Evolutionary conservation across 2,888 invertebrate genomes (phyloP), one percentile per base, ranked within the genome.

Genomic region (Rhagonycha lutea): DNA sequence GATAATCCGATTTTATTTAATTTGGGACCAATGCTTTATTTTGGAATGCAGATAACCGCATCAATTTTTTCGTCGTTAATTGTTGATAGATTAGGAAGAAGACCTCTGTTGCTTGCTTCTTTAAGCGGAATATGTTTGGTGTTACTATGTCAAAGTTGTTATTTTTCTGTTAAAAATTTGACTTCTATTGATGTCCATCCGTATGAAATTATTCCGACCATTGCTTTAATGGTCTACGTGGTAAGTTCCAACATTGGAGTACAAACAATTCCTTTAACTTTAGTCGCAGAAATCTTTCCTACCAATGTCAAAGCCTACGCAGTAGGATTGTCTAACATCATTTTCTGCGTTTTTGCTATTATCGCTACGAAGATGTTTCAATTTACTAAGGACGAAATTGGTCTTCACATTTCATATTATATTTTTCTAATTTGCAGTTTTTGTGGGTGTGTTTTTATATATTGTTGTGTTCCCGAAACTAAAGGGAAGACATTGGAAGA

Each of bases 401-500:
- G 91, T 65, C 90, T 92, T 81, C 91, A 91, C 85, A 89, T 91
- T 82, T 91, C 92, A 78, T 73, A 69, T 63, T 18, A 61, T 29
- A n/a, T 26, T n/a, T 73, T 73, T 32, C 14, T 18, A n/a, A 10
- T 26, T 28, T 69, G 62, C 26, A 60, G 32, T 28, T 3, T 18
- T 23, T 18, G 69, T 1, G 47, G 73, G 5, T 18, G 47, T 29
- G 1, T 60, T n/a, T 61, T 63, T 26, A 32, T 74, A 62, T 24
- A 63, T 10, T 63, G 28, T 69, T 69, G 61, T 28, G 75, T 76
- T 18, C 73, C 67, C n/a, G 70, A 70, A 86, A 93, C 93, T 2
- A 93, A 92, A 85, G 92, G 93, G 73, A 93, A 92, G 83, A 92
- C 92, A 4, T 89, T 94, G 83, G 90, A 92, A 70, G 63, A 69